phyloP scores from a whole-genome alignment of 2,797 vertebrate species.

The Rhadinocentrus ornatus region DNA sequence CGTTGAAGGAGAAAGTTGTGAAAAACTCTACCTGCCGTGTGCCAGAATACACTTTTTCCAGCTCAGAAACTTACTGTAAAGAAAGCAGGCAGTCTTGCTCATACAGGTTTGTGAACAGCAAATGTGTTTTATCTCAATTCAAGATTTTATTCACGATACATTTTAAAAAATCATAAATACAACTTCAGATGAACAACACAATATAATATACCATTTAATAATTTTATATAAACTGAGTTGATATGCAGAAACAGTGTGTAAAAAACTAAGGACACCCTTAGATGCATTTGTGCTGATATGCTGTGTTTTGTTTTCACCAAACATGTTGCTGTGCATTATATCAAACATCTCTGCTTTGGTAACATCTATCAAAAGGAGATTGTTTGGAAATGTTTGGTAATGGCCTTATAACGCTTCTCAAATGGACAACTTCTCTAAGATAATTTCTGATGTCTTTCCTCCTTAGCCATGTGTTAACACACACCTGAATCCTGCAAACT shows the following conservation, averaged over 20 bases:
- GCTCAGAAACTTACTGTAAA: conserved; percentile 14
- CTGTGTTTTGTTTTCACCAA: neutral
- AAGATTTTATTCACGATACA: neutral
- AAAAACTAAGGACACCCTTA: neutral
- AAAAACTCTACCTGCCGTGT: conserved; percentile 16
- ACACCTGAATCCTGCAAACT: neutral
- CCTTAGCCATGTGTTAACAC: neutral
- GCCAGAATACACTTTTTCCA: conserved; percentile 28
- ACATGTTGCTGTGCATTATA: neutral
- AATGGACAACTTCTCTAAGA: neutral
- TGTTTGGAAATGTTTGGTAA: neutral
- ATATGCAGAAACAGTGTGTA: neutral
- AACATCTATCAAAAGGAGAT: neutral
- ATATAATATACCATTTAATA: neutral
- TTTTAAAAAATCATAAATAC: neutral
- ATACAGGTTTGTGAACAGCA: no score
- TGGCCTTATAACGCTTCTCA: neutral
- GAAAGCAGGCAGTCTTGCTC: conserved; percentile 10
- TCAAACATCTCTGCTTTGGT: neutral
- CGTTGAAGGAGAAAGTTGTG: conserved; percentile 14
- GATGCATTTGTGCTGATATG: no score
- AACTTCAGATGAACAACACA: neutral
- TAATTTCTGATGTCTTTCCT: neutral
- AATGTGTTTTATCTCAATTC: neutral
- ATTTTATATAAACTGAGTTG: neutral